Percentiles rank a stretch among this genome's conserved stretches.
These are phyloP conservation scores for Ammodytes marinus DNA, from an alignment of 2,113 vertebrate genomes.

Conservation along the genomic window DNA sequence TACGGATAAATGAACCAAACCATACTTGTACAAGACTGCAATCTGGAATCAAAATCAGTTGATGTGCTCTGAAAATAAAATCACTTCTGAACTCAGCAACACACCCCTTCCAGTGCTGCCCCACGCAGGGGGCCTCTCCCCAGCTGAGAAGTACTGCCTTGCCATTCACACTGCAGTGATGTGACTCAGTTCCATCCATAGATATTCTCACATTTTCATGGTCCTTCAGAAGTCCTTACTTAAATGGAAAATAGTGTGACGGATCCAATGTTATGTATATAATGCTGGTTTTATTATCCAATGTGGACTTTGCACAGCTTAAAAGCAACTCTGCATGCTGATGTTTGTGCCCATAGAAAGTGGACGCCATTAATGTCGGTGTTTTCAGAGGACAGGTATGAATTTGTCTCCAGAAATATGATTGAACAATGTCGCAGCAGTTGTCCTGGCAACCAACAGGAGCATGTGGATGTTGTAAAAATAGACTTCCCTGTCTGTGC, in stretches of 20 bases:
- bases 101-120: background rate
- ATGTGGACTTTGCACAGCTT: background rate
- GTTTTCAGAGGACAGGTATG: background rate
- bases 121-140: background rate
- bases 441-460: slow-evolving; percentile 65
- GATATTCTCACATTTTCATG: background rate
- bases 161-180: background rate
- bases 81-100: background rate
- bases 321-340: background rate
- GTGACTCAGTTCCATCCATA: no score
- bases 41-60: background rate
- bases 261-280: background rate
- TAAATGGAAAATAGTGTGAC: background rate
- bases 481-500: slow-evolving; percentile 49
- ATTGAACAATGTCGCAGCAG: slow-evolving; percentile 52
- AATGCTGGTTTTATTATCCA: no score
- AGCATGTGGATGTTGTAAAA: slow-evolving; percentile 48
- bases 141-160: background rate
- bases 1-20: background rate
- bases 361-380: background rate
- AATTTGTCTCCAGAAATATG: slow-evolving; percentile 21
- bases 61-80: background rate
- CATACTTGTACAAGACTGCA: background rate
- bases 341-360: background rate
- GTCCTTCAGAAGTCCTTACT: background rate